These are phyloP conservation scores for Megastigmus dorsalis DNA, from an alignment of 2,888 invertebrate species.

Conservation along the genomic window DNA sequence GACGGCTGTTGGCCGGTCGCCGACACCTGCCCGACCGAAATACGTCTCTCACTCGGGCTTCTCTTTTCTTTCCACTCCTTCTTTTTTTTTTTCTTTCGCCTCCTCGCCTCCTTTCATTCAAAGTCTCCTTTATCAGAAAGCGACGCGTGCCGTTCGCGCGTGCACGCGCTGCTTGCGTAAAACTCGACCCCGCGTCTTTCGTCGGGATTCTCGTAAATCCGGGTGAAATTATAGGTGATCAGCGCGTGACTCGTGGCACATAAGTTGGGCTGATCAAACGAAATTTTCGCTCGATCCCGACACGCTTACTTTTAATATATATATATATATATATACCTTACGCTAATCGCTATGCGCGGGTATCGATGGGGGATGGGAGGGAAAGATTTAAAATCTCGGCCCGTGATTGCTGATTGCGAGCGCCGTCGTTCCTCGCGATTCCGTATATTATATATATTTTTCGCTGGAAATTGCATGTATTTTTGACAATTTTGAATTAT, in stretches of 20 bases:
- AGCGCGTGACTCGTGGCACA: neutral
- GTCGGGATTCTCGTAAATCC: slow-evolving; percentile 44
- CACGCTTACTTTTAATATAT: too few species aligned
- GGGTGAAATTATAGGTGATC: slow-evolving; percentile 36
- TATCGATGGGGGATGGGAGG: too few species aligned
- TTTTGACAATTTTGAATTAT: neutral
- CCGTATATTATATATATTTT: neutral
- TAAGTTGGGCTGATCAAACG: slow-evolving; percentile 5
- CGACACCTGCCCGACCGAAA: slow-evolving; percentile 38
- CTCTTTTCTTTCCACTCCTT: too few species aligned
- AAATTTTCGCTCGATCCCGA: slow-evolving; percentile 9
- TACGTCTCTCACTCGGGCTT: neutral
- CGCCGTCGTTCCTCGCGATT: neutral
- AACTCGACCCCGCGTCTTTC: slow-evolving; percentile 10
- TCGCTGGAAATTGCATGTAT: neutral
- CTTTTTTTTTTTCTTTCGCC: neutral
- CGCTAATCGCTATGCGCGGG: neutral
- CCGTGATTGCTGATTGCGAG: neutral
- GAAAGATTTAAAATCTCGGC: neutral
- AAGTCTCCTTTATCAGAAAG: slow-evolving; percentile 43
- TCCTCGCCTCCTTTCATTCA: neutral
- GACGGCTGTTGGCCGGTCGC: slow-evolving; percentile 39
- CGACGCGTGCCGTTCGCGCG: slow-evolving; percentile 47
- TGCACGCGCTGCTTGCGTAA: slow-evolving; percentile 34
- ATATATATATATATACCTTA: too few species aligned